Evolutionary conservation across 2,113 vertebrate species (phyloP).

Genomic region (Phoxinus phoxinus): DNA sequence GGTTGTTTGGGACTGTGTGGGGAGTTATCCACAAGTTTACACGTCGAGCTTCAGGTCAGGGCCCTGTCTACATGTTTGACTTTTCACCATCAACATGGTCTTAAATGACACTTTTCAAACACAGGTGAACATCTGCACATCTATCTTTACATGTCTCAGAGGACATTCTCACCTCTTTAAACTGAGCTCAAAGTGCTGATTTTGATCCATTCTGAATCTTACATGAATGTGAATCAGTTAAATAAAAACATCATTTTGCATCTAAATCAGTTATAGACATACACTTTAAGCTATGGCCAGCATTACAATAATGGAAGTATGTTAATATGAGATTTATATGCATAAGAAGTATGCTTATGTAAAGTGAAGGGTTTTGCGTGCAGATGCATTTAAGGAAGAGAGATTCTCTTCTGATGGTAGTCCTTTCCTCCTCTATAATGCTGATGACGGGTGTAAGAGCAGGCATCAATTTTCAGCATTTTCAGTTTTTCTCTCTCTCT

Average conservation of each 20-base stretch:
- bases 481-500: background rate
- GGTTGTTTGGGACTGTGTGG: background rate
- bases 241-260: too few relatives aligned
- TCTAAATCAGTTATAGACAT: too few relatives aligned
- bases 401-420: constrained; percentile 20
- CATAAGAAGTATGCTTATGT: background rate
- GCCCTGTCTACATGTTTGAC: constrained; percentile 58
- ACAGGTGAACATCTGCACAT: constrained; percentile 72
- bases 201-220: too few relatives aligned
- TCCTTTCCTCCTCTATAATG: constrained; percentile 48
- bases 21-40: constrained; percentile 8
- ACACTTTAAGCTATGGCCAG: background rate
- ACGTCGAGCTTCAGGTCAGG: constrained; percentile 55
- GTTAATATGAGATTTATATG: background rate
- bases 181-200: background rate
- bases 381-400: background rate
- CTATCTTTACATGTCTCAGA: constrained; percentile 52
- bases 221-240: too few relatives aligned
- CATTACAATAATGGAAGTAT: background rate
- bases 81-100: constrained; percentile 72
- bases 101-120: constrained; percentile 73
- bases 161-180: background rate
- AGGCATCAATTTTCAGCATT: constrained; percentile 57
- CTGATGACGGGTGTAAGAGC: constrained; percentile 57
- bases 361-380: background rate